Base-by-base conservation (phyloP, 2,888 invertebrate species). In the Chrysolina americana region DNA sequence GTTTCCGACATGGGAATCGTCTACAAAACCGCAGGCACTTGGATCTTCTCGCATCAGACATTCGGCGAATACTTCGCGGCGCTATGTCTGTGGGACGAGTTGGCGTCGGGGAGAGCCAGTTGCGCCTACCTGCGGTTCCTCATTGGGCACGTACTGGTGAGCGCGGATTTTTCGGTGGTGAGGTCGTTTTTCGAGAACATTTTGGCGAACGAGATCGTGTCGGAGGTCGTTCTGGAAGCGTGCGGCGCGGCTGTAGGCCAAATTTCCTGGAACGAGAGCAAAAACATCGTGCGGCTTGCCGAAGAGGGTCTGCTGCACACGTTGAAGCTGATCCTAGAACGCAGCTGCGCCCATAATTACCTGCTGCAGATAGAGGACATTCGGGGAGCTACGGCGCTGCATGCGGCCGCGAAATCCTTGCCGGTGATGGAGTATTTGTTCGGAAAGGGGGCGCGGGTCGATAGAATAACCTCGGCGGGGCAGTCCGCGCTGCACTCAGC, bases 251-350 rank as follows among this genome's bases (percentile, higher is more conserved):
- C 17, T 28, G 21, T 64, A 10, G 23, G 41, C 47, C 28, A 17
- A 11, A 48, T 69, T 28, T 10, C 59, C 62, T 21, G 59, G 17
- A 47, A 62, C 21, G 36, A 48, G 44, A 65, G n/a, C 36, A 48
- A 36, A 13, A 70, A 68, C 44, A 47, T 21, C n/a, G 28, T 50
- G 17, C 41, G 48, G 47, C 65, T 62, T 48, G 69, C 36, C 41
- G 65, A 50, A 21, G 73, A 23, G 50, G 70, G 47, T 74, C 66
- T 62, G 63, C 63, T 36, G 65, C 65, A 62, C 62, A 69, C 28
- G 48, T 19, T 48, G 70, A 56, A 11, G 65, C 62, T 36, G 53
- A 62, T 74, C 4, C 56, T 70, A 11, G 62, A 74, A 48, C 41
- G 59, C 28, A 36, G 28, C 36, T 44, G n/a, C 13, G 48, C 48